Evolutionary conservation across 2,888 invertebrate genomes (phyloP).

Genomic region (Meiosimyza platycephala): DNA sequence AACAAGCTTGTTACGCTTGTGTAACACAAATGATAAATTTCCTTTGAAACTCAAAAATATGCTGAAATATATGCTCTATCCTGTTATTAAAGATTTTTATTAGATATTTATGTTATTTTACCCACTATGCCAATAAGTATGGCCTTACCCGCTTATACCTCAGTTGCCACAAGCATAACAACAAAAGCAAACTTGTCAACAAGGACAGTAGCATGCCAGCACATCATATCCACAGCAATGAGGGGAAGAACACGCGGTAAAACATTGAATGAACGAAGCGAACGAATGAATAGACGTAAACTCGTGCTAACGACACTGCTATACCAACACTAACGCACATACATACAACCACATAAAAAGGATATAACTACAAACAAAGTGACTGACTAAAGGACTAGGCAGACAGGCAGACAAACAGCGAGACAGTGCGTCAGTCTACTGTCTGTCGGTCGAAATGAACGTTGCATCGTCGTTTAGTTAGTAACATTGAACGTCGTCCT

Average conservation of each 20-base stretch:
- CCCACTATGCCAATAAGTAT: neutral
- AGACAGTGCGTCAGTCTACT: neutral
- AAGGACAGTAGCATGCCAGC: constrained; percentile 14
- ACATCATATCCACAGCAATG: neutral
- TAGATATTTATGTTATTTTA: neutral
- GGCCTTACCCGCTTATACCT: neutral
- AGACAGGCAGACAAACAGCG: neutral
- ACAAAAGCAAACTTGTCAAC: constrained; percentile 23
- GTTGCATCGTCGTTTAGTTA: neutral
- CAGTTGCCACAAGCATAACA: neutral
- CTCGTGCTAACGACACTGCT: neutral
- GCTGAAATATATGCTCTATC: no score
- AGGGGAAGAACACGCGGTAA: neutral
- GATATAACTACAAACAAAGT: neutral
- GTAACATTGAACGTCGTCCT: neutral
- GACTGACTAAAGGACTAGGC: neutral
- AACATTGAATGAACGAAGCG: neutral
- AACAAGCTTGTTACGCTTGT: no score
- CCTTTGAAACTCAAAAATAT: no score
- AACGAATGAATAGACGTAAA: neutral
- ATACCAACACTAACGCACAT: constrained; percentile 12
- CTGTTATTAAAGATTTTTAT: no score
- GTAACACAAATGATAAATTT: no score
- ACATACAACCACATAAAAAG: neutral
- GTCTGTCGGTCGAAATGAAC: neutral